Evolutionary conservation across 92 coral and sea anemone species (phyloP).

Genomic region (Scolanthus callimorphus): DNA sequence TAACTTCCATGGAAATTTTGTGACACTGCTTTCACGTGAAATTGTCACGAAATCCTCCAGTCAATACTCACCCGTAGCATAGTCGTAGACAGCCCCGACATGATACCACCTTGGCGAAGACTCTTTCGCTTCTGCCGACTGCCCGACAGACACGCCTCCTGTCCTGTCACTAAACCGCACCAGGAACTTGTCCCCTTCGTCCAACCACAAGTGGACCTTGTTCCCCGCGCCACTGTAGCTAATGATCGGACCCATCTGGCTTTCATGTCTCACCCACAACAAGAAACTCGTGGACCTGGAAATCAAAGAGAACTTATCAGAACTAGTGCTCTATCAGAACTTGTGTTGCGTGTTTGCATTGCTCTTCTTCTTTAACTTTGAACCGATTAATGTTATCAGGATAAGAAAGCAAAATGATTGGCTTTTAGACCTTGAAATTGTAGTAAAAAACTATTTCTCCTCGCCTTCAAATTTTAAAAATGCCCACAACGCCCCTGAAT

Average conservation of each 20-base stretch:
- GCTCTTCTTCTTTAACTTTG: too few relatives aligned
- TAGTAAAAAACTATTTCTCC: too few relatives aligned
- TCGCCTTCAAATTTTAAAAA: too few relatives aligned
- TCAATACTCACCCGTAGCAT: constrained; percentile 19
- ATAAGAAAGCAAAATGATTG: too few relatives aligned
- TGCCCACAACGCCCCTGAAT: too few relatives aligned
- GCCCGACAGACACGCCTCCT: neutral
- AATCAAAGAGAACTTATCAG: neutral
- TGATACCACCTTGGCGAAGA: constrained; percentile 11
- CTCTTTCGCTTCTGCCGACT: neutral
- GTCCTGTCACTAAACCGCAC: constrained; percentile 7
- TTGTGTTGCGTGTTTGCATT: too few relatives aligned
- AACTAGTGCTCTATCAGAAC: too few relatives aligned
- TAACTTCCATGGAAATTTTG: too few relatives aligned
- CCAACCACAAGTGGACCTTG: constrained; percentile 13
- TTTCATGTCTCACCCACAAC: constrained; percentile 36
- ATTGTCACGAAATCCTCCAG: too few relatives aligned
- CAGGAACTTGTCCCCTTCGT: constrained; percentile 4
- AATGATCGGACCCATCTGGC: constrained; percentile 24
- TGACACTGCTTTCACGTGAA: too few relatives aligned
- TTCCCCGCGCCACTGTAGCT: neutral
- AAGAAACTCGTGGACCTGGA: constrained; percentile 18
- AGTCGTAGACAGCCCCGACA: constrained; percentile 19
- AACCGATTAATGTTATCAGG: too few relatives aligned
- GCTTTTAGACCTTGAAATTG: too few relatives aligned